Conservation (phyloP, 2,113 vertebrate genomes). For the Siphamia tubifer region DNA sequence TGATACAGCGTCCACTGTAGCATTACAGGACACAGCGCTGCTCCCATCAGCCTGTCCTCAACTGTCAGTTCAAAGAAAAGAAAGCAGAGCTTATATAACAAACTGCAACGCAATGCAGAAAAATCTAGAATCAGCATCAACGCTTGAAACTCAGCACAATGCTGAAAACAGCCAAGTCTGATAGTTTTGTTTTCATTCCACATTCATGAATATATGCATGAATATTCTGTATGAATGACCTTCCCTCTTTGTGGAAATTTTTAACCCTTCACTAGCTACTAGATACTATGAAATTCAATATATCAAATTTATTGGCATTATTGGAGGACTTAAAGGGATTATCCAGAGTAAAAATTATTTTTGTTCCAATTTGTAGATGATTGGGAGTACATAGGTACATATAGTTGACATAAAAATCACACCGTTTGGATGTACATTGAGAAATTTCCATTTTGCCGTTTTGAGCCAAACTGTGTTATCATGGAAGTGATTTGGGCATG, state of each 20-base stretch:
- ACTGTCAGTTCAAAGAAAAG: constrained; percentile 39
- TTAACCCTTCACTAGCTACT: no score
- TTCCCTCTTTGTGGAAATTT: background rate
- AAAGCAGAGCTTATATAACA: background rate
- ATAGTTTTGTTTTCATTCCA: background rate
- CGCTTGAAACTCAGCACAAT: constrained; percentile 2
- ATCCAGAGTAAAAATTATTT: no score
- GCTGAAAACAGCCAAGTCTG: constrained; percentile 32
- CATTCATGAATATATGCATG: background rate
- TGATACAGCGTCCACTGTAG: background rate
- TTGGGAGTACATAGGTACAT: no score
- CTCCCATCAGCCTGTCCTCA: constrained; percentile 8
- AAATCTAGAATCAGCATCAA: constrained; percentile 23
- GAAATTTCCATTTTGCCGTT: no score
- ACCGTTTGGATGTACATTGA: no score
- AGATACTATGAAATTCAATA: no score
- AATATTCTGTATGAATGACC: background rate
- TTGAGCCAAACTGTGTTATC: no score
- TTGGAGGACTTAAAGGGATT: no score
- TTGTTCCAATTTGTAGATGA: no score
- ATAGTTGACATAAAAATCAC: no score
- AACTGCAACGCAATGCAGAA: background rate
- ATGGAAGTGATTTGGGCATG: no score
- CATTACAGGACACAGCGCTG: background rate
- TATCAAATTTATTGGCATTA: no score